Conservation (phyloP, 2,113 vertebrate species). For the Podilymbus podiceps region DNA sequence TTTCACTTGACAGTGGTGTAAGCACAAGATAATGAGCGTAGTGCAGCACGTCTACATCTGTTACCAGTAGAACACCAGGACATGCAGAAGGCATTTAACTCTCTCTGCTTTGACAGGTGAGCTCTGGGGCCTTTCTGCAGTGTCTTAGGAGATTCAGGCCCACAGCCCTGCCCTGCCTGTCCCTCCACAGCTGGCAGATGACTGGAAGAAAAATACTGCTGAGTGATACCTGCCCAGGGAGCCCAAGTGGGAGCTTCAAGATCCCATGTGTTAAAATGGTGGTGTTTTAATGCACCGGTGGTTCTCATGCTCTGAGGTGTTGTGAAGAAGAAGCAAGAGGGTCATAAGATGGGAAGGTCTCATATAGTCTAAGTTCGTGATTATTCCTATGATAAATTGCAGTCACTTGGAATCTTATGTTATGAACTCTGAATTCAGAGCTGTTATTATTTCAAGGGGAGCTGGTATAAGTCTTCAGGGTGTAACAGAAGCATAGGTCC, state of each 20-base stretch:
- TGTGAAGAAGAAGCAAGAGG: background rate
- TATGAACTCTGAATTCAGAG: background rate
- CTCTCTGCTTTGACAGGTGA: background rate
- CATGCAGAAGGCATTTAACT: background rate
- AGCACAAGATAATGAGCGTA: background rate
- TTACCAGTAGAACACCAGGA: background rate
- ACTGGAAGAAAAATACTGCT: background rate
- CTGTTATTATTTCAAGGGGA: background rate
- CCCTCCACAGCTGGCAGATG: background rate
- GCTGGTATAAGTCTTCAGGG: background rate
- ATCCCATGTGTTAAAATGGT: background rate
- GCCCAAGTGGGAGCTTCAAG: background rate
- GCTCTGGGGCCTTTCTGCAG: background rate
- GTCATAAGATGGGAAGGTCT: background rate
- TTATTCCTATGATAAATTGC: background rate
- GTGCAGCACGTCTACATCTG: fast-evolving
- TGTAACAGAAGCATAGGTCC: background rate
- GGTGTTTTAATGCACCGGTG: background rate
- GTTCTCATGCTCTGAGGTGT: background rate
- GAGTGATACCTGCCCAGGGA: background rate
- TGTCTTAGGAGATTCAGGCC: background rate
- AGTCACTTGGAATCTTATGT: background rate
- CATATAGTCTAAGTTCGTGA: background rate
- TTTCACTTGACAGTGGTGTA: background rate
- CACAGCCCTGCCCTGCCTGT: background rate